Percentiles rank a stretch among this genome's conserved stretches.
Conservation (phyloP, 2,888 invertebrate genomes). For the Hyles lineata region DNA sequence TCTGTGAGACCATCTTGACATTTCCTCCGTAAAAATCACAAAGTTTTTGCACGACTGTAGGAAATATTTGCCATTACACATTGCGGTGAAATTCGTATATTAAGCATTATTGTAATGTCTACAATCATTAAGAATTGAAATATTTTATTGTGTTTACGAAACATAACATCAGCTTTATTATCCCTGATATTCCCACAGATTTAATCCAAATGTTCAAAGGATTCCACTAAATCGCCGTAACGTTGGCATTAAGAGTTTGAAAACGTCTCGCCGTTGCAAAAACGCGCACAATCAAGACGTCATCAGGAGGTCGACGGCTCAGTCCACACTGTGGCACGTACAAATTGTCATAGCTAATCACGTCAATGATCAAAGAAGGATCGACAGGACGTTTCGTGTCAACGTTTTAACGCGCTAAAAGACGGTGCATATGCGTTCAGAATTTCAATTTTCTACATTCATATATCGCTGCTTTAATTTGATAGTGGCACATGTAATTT, state of each 20-base stretch:
- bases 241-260: constrained; percentile 16
- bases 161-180: background rate
- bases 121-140: background rate
- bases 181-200: background rate
- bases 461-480: too few relatives aligned
- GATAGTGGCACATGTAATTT: too few relatives aligned
- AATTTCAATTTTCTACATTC: background rate
- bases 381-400: constrained; percentile 53
- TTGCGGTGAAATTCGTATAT: background rate
- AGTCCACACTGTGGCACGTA: constrained; percentile 23
- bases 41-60: background rate
- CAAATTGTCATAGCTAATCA: constrained; percentile 35
- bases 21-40: background rate
- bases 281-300: constrained; percentile 23
- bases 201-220: background rate
- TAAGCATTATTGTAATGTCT: background rate
- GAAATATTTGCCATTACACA: background rate
- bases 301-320: constrained; percentile 14
- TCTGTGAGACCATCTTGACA: constrained; percentile 10
- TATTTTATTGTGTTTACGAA: background rate
- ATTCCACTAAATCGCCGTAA: background rate
- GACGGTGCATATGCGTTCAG: background rate
- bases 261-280: constrained; percentile 14
- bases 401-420: constrained; percentile 20
- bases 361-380: constrained; percentile 49